Evolutionary conservation across 1,140 invertebrate species (phyloP), one percentile per base, ranked within the genome.

Genomic region (Adoxophyes honmai): DNA sequence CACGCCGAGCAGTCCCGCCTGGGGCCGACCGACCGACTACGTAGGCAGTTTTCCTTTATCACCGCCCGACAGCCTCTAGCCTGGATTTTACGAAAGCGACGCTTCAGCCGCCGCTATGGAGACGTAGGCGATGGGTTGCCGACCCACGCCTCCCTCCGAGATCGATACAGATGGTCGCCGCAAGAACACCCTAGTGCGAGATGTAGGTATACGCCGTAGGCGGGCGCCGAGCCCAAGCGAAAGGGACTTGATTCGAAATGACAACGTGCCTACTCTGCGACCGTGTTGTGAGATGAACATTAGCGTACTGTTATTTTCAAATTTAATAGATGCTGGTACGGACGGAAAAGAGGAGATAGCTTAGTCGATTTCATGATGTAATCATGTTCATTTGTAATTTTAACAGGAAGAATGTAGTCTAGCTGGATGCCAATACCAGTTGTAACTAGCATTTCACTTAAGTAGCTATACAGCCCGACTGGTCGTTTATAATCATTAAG

Each of bases 31-130:
- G 79, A 74, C 77, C 82, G 81, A 60, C 75, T 74, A 81, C 80
- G 78, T 81, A 87, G 80, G 80, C 84, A 85, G 75, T 85, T 84
- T 80, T 75, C 78, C 81, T 84, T 81, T 85, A 81, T 82, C 83
- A 75, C 78, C 79, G 66, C 75, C 79, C 81, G 77, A 79, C 81
- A 85, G 78, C 73, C 81, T 86, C 72, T 70, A 75, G 75, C 74
- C 69, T 77, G 78, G 76, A 78, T 78, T 83, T 79, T 78, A 82
- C 73, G 71, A 78, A 77, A 78, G 70, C 81, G 69, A 64, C 70
- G 75, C 73, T 74, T 68, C 68, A 70, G 69, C 64, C 70, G 72
- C 66, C 70, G 58, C 62, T 48, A 61, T 58, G 66, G 68, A 75
- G 70, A 71, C 75, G 74, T 68, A 72, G 66, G 68, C 75, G 75